Percentiles rank a stretch among this genome's conserved stretches.
These are phyloP conservation scores for Glossosoma conforme DNA, from an alignment of 1,140 invertebrate genomes.

Conservation along the genomic window DNA sequence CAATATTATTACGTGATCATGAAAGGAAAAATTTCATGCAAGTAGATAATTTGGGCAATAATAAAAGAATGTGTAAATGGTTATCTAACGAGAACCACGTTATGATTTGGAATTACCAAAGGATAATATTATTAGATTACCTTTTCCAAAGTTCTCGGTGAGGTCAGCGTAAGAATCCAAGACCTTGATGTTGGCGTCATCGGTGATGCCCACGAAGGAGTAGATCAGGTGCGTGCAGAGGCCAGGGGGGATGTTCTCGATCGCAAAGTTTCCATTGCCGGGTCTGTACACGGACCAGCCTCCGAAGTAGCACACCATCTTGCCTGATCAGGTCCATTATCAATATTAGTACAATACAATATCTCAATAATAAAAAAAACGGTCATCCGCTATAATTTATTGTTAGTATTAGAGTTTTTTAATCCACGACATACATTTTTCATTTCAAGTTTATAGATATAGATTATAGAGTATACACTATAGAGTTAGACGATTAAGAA, in stretches of 20 bases:
- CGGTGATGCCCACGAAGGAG: conserved; percentile 59
- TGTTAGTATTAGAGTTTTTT: no score
- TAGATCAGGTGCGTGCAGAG: conserved; percentile 73
- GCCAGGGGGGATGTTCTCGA: conserved; percentile 61
- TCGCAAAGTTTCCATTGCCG: conserved; percentile 58
- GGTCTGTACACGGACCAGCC: conserved; percentile 67
- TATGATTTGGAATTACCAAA: not conserved
- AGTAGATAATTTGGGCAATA: no score
- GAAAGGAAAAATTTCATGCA: not conserved
- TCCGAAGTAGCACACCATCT: conserved; percentile 65
- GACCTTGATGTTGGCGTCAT: conserved; percentile 44
- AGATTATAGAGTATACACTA: no score
- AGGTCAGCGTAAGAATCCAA: conserved; percentile 63
- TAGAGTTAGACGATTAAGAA: no score
- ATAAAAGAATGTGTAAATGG: not conserved
- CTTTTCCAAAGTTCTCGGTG: conserved; percentile 44
- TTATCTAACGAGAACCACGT: not conserved
- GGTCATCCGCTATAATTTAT: no score
- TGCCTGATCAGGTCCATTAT: no score
- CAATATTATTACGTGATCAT: no score
- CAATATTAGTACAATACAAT: no score
- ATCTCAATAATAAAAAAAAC: no score
- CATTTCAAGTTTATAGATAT: no score
- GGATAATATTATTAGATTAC: conserved; percentile 23
- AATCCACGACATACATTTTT: no score